phyloP scores from a whole-genome alignment of 1,140 invertebrate species.

The Papilio polyxenes region DNA sequence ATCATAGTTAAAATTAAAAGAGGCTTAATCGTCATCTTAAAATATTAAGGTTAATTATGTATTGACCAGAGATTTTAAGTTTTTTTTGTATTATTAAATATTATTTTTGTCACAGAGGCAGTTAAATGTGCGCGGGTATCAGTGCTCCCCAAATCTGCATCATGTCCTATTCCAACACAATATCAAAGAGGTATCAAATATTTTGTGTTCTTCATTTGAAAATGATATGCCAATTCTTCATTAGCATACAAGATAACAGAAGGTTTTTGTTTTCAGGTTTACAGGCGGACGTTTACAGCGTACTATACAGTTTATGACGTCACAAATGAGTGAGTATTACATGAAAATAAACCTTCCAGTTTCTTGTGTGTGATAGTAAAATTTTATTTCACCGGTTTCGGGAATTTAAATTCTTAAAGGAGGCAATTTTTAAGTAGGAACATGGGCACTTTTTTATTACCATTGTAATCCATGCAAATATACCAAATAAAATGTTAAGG shows the following conservation, averaged over 20 bases:
- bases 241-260: constrained; percentile 44
- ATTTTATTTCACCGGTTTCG: constrained; percentile 33
- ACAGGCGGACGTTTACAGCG: constrained; percentile 89
- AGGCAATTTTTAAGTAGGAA: neutral
- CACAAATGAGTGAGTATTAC: constrained; percentile 88
- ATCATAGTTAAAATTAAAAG: too few species aligned
- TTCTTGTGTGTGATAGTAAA: constrained; percentile 38
- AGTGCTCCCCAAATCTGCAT: constrained; percentile 89
- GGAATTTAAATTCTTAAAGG: constrained; percentile 11
- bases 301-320: constrained; percentile 93
- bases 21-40: too few species aligned
- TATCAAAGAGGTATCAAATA: constrained; percentile 88
- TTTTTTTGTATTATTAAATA: neutral
- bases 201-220: neutral
- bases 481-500: neutral
- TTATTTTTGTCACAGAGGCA: constrained; percentile 84
- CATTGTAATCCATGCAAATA: neutral
- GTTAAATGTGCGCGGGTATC: constrained; percentile 90
- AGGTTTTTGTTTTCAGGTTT: constrained; percentile 84
- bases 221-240: constrained; percentile 49
- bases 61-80: too few species aligned
- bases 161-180: constrained; percentile 92
- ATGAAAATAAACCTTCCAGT: constrained; percentile 39
- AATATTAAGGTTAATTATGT: too few species aligned
- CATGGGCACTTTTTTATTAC: neutral